Percentiles rank a stretch among this genome's conserved stretches.
These are phyloP conservation scores for Sebastes aleutianus DNA, from an alignment of 2,797 vertebrate species.

Conservation along the genomic window DNA sequence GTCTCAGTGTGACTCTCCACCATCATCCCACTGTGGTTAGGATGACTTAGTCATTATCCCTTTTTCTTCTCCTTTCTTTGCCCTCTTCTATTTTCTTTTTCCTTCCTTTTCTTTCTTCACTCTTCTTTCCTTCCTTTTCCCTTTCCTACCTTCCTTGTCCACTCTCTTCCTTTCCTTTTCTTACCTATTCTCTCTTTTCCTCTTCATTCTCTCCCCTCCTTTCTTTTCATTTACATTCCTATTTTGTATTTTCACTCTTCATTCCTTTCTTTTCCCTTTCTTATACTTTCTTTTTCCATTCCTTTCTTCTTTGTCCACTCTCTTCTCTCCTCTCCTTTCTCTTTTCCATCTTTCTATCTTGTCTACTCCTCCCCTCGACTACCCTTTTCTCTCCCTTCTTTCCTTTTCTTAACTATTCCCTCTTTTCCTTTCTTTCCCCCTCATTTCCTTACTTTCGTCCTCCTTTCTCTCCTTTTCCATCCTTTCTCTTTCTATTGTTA, in stretches of 20 bases:
- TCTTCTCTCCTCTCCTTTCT: not conserved
- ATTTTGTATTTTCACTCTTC: too few relatives aligned
- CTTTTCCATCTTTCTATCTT: not conserved
- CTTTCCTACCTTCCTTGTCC: not conserved
- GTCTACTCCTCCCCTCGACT: not conserved
- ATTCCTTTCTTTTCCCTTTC: not conserved
- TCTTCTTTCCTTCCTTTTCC: not conserved
- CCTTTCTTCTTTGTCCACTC: not conserved
- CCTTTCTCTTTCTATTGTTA: not conserved
- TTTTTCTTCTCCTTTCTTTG: not conserved
- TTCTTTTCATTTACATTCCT: not conserved
- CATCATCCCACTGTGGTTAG: not conserved
- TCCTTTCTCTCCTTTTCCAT: not conserved
- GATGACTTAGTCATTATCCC: not conserved
- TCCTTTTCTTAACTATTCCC: not conserved
- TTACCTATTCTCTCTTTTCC: not conserved
- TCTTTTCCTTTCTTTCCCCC: not conserved
- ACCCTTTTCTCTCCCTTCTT: not conserved
- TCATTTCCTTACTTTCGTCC: not conserved
- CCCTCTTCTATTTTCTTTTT: not conserved
- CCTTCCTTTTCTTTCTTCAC: not conserved
- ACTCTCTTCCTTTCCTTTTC: not conserved
- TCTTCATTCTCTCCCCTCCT: not conserved
- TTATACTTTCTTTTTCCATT: not conserved
- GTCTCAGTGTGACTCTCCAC: conserved; percentile 1